Evolutionary conservation across 2,797 vertebrate species (phyloP).

Genomic region (Melanotaenia parkinsoni): DNA sequence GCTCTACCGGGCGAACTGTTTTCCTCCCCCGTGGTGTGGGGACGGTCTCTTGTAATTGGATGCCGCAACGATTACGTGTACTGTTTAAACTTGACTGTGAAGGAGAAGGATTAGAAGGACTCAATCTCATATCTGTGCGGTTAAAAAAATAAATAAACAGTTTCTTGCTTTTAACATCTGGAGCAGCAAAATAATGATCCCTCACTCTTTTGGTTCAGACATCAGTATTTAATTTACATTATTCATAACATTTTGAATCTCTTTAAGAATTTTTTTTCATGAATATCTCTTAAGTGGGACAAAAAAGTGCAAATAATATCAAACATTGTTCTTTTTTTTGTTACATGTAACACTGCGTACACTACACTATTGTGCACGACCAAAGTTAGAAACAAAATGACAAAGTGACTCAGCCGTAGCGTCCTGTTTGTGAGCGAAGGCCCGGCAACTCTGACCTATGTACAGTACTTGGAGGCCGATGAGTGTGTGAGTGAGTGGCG

Average conservation of each 20-base stretch:
- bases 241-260: slow-evolving; percentile 81
- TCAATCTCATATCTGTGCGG: slow-evolving; percentile 1
- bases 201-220: slow-evolving; percentile 61
- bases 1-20: slow-evolving; percentile 91
- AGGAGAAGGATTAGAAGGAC: slow-evolving; percentile 6
- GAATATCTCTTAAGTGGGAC: slow-evolving; percentile 76
- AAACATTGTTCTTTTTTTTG: slow-evolving; percentile 72
- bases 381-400: slow-evolving; percentile 84
- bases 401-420: slow-evolving; percentile 84
- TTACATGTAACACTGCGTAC: slow-evolving; percentile 85
- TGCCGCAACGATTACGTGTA: slow-evolving; percentile 96
- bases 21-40: slow-evolving; percentile 90
- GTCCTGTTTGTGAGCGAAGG: slow-evolving; percentile 77
- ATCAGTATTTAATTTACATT: slow-evolving; percentile 85
- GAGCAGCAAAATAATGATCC: slow-evolving; percentile 42
- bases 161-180: slow-evolving; percentile 4
- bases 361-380: slow-evolving; percentile 86
- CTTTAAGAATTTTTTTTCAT: slow-evolving; percentile 75
- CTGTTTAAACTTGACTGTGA: slow-evolving; percentile 84
- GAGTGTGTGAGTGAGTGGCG: slow-evolving; percentile 61
- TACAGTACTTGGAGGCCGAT: slow-evolving; percentile 77
- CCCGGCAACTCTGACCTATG: slow-evolving; percentile 63
- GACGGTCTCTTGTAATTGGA: slow-evolving; percentile 85
- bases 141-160: slow-evolving; percentile 22
- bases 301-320: slow-evolving; percentile 88